Conservation (phyloP, 2,888 invertebrate genomes). For the Andrena marginata region DNA sequence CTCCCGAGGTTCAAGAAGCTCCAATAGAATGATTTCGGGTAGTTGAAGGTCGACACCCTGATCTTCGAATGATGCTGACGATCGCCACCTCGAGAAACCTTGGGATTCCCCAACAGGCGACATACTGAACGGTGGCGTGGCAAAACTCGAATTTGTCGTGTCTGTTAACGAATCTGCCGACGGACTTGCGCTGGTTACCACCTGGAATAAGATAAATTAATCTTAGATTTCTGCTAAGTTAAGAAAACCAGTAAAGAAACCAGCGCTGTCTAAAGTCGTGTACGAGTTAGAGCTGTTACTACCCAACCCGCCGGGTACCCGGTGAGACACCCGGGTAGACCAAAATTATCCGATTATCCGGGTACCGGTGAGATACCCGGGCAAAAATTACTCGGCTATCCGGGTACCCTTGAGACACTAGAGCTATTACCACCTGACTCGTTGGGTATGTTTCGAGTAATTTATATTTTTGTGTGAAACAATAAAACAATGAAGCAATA, state of each 20-base stretch:
- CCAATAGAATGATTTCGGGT: constrained; percentile 90
- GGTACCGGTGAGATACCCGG: too few relatives aligned
- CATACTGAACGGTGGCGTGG: constrained; percentile 94
- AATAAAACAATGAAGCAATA: too few relatives aligned
- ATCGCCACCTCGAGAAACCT: constrained; percentile 92
- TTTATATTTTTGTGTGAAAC: too few relatives aligned
- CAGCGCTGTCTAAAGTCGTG: too few relatives aligned
- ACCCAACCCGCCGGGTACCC: too few relatives aligned
- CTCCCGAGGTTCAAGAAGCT: constrained; percentile 90
- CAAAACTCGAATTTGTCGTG: constrained; percentile 94
- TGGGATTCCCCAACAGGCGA: constrained; percentile 95
- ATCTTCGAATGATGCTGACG: constrained; percentile 91
- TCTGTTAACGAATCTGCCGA: constrained; percentile 94
- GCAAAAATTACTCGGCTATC: too few relatives aligned
- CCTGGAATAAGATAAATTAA: constrained; percentile 79
- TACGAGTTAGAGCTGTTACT: too few relatives aligned
- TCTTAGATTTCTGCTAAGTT: background rate
- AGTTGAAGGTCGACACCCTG: constrained; percentile 88
- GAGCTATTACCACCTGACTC: too few relatives aligned
- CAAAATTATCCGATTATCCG: too few relatives aligned
- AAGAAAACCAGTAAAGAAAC: background rate
- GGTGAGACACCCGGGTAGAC: too few relatives aligned
- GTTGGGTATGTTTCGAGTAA: too few relatives aligned
- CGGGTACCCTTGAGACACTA: too few relatives aligned
- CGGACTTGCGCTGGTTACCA: constrained; percentile 92